phyloP scores from a whole-genome alignment of 2,113 vertebrate genomes.

The Sinosuthora webbiana region DNA sequence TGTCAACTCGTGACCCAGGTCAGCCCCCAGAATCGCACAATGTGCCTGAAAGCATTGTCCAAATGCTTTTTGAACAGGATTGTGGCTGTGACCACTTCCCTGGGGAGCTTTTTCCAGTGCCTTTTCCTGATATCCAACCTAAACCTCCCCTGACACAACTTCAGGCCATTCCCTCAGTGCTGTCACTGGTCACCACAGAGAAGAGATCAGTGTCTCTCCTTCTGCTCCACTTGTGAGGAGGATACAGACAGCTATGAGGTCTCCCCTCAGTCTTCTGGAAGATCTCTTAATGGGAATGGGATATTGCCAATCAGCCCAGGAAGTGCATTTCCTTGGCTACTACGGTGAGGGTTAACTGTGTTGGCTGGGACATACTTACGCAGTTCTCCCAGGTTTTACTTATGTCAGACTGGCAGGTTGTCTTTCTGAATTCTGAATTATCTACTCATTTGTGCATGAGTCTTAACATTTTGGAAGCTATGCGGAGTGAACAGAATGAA shows the following conservation, averaged over 20 bases:
- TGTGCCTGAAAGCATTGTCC: not conserved
- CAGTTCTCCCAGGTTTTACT: not conserved
- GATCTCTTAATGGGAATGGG: not conserved
- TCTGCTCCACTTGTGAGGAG: not conserved
- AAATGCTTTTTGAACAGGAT: not conserved
- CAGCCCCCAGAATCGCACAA: not conserved
- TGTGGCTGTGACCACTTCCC: not conserved
- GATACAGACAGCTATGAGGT: accelerated
- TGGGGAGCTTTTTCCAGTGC: not conserved
- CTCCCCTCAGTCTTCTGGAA: not conserved
- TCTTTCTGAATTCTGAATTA: not conserved
- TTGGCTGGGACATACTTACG: not conserved
- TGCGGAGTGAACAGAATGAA: not conserved
- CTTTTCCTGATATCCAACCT: not conserved
- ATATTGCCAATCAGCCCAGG: not conserved
- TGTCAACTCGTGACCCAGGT: not conserved
- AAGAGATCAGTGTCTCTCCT: not conserved
- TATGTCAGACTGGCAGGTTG: not conserved
- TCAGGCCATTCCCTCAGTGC: not conserved
- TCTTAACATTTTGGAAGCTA: not conserved
- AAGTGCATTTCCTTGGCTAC: not conserved
- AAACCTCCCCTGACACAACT: not conserved
- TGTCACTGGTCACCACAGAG: not conserved
- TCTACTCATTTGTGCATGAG: not conserved
- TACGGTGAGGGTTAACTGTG: not conserved